Base-by-base conservation (phyloP, 1,140 invertebrate genomes). In the Aphaenogaster ashmeadi region DNA sequence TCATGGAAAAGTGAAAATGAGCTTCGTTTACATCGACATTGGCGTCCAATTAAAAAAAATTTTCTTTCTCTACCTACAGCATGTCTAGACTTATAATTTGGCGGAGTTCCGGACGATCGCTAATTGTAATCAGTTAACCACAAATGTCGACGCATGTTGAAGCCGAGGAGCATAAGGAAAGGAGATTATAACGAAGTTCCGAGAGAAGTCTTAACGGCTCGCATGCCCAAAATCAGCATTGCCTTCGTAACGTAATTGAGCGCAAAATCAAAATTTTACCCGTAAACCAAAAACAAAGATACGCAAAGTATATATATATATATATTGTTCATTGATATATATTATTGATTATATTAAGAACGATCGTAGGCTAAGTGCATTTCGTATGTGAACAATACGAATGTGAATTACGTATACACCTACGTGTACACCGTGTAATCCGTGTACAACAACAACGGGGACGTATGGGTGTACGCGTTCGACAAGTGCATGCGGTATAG, bases 161-260 rank as follows among this genome's bases (percentile, higher is more conserved):
- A 56, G 18, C 9, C 21, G 33, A 64, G 9, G 5, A 86, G 33
- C 8, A 27, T 44, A 21, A 52, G 7, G 15, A 52, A 21, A 52
- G 7, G 15, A 80, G 69, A 90, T 69, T 74, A 60, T 85, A 78
- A 86, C 69, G 5, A 27, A 44, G n/a, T 41, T 18, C 54, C 52
- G 38, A n/a, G 38, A 64, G 52, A 56, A 74, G n/a, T 54, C 41
- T 58, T 62, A 21, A 83, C 56, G 44, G 52, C 54, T 72, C 44
- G 50, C 60, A 71, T 52, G 50, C 87, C 83, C 74, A 36, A 81
- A 89, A 89, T 87, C 56, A 89, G 64, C 81, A 93, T 95, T 95
- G 95, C 95, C 95, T 95, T 95, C 89, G 91, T 93, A 91, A 94
- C 88, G 81, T 93, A 94, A 94, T 94, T 94, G 95, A 95, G 95